These are phyloP conservation scores for Struthidea cinerea DNA, from an alignment of 2,113 vertebrate genomes.

Conservation along the genomic window DNA sequence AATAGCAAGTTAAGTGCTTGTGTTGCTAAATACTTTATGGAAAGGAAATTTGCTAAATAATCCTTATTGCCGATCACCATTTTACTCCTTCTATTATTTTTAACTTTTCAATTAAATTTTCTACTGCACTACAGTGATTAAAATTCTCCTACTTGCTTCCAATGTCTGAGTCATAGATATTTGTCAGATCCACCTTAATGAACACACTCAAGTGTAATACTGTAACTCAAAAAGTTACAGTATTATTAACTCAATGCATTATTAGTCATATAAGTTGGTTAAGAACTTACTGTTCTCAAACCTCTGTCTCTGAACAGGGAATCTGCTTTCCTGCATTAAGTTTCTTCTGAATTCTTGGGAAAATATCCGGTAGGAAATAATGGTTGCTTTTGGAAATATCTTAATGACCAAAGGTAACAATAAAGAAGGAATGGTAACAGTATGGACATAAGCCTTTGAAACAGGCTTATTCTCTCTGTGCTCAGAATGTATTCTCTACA, in stretches of 20 bases:
- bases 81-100: not conserved
- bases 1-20: not conserved
- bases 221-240: no score
- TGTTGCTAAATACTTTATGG: not conserved
- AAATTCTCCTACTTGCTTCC: not conserved
- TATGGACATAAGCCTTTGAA: not conserved
- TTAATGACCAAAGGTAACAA: not conserved
- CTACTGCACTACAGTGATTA: not conserved
- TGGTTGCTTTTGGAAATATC: not conserved
- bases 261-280: not conserved
- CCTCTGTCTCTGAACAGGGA: not conserved
- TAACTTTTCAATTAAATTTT: not conserved
- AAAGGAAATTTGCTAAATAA: not conserved
- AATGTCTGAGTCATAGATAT: not conserved
- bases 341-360: not conserved
- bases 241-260: not conserved
- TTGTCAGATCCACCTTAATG: not conserved
- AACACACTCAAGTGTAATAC: not conserved
- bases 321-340: not conserved
- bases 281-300: not conserved
- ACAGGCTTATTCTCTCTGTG: not conserved
- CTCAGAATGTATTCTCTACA: not conserved
- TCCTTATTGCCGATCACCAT: not conserved
- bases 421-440: not conserved
- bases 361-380: not conserved